Conservation (phyloP, 2,888 invertebrate genomes). For the Leptopilina drosophilae region DNA sequence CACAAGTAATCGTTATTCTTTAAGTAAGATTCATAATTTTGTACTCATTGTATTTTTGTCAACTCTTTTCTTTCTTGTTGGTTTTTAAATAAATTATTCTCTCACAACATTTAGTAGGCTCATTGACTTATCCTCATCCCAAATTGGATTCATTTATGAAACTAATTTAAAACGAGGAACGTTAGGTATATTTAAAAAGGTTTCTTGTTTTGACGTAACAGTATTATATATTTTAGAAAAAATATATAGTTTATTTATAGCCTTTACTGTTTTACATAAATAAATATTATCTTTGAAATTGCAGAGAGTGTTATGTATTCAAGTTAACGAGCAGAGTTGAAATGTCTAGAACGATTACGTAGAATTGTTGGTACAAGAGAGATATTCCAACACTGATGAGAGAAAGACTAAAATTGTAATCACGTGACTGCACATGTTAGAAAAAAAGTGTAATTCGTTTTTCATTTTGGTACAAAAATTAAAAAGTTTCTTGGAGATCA, state of each 20-base stretch:
- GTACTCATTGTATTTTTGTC: too few relatives aligned
- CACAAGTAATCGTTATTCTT: too few relatives aligned
- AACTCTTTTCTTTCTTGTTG: too few relatives aligned
- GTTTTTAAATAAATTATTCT: too few relatives aligned
- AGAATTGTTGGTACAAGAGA: conserved; percentile 10
- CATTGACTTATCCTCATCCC: too few relatives aligned
- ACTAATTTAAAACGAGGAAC: too few relatives aligned
- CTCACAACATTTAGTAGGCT: too few relatives aligned
- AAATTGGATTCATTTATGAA: too few relatives aligned
- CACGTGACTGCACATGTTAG: neutral
- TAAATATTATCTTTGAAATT: conserved; percentile 1
- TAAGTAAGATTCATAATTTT: too few relatives aligned
- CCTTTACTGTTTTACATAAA: neutral
- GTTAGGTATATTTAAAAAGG: too few relatives aligned
- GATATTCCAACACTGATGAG: conserved; percentile 7
- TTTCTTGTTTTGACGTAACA: too few relatives aligned
- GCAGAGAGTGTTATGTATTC: neutral
- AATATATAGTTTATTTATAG: neutral
- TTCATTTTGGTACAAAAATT: neutral
- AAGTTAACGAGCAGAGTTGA: neutral
- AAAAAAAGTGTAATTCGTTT: neutral
- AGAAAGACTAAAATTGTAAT: conserved; percentile 3
- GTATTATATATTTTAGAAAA: neutral
- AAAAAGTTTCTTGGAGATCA: neutral
- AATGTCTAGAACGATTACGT: neutral